A percentile compares a stretch with the other conserved stretches of the same genome.
Conservation (phyloP, 2,113 vertebrate genomes). For the Lampris megalopsis region DNA sequence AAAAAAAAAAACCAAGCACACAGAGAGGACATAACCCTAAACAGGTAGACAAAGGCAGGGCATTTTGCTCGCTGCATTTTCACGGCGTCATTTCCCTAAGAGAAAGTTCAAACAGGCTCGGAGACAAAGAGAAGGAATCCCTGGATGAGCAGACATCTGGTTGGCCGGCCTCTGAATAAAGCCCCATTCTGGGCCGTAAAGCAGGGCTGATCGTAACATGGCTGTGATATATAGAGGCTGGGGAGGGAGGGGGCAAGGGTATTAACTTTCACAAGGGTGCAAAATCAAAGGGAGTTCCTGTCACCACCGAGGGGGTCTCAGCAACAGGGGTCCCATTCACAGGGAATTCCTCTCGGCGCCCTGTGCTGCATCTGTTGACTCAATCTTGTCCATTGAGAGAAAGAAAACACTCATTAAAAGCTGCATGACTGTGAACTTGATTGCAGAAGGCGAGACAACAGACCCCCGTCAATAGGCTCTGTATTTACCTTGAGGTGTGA, state of each 20-base stretch:
- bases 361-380: slow-evolving; percentile 80
- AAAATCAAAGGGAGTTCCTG: slow-evolving; percentile 86
- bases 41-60: slow-evolving; percentile 43
- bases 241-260: slow-evolving; percentile 55
- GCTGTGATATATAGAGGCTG: slow-evolving; percentile 78
- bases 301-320: slow-evolving; percentile 76
- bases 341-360: slow-evolving; percentile 76
- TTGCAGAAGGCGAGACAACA: slow-evolving; percentile 75
- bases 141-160: slow-evolving; percentile 81
- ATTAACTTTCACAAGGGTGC: slow-evolving; percentile 85
- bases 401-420: slow-evolving; percentile 81
- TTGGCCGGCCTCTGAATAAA: slow-evolving; percentile 76
- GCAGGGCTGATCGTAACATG: slow-evolving; percentile 68
- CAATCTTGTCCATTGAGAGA: slow-evolving; percentile 76
- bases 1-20: too few relatives aligned
- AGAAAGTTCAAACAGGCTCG: slow-evolving; percentile 73
- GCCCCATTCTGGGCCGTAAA: slow-evolving; percentile 77
- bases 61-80: slow-evolving; percentile 39
- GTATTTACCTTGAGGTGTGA: slow-evolving; percentile 80
- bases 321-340: slow-evolving; percentile 83
- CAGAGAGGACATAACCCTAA: too few relatives aligned
- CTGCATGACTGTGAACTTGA: slow-evolving; percentile 86
- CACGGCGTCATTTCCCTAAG: slow-evolving; percentile 37
- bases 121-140: slow-evolving; percentile 73
- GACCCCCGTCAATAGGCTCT: slow-evolving; percentile 66